Conservation (phyloP, 2,113 vertebrate species). For the Cyanistes caeruleus region DNA sequence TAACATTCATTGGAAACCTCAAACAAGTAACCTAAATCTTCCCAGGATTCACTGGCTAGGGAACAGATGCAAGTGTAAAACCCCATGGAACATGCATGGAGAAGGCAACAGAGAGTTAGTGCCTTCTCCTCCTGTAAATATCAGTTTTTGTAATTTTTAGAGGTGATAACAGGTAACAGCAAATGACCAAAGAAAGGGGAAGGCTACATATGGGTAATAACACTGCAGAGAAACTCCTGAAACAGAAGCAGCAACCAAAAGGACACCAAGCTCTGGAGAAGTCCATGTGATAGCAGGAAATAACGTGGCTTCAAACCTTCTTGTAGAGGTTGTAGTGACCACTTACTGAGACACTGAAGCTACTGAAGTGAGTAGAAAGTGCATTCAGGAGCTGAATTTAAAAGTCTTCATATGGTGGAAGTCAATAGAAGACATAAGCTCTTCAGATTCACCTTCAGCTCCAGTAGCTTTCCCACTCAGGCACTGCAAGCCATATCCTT, state of each 20-base stretch:
- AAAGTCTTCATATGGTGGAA: not conserved
- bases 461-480: not conserved
- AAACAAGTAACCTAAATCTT: not conserved
- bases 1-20: not conserved
- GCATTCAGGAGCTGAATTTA: not conserved
- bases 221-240: not conserved
- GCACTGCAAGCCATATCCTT: accelerated
- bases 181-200: not conserved
- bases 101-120: not conserved
- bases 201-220: not conserved
- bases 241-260: not conserved
- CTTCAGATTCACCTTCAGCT: not conserved
- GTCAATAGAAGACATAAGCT: not conserved
- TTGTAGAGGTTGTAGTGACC: not conserved
- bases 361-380: not conserved
- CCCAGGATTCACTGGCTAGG: not conserved
- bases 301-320: not conserved
- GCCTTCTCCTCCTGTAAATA: not conserved
- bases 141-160: not conserved
- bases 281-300: not conserved
- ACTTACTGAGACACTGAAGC: not conserved
- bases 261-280: not conserved
- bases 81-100: accelerated
- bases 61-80: not conserved
- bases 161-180: not conserved